A percentile compares a stretch with the other conserved stretches of the same genome.
phyloP scores from a whole-genome alignment of 2,888 invertebrate genomes.

The Stenotaenia linearis region DNA sequence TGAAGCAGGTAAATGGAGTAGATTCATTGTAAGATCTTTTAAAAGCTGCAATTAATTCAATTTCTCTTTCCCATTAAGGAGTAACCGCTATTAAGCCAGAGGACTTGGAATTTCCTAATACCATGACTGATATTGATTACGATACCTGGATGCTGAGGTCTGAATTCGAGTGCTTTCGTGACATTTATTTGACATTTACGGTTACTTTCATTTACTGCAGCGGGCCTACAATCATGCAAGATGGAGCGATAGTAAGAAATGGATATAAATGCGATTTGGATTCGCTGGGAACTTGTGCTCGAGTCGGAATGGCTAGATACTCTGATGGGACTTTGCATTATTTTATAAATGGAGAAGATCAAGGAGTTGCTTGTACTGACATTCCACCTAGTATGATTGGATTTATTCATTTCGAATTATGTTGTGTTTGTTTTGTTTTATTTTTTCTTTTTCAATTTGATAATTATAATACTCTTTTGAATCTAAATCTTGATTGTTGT shows the following conservation, averaged over 20 bases:
- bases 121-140: constrained; percentile 83
- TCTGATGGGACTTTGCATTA: constrained; percentile 77
- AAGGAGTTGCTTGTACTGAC: constrained; percentile 76
- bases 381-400: constrained; percentile 54
- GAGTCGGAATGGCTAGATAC: constrained; percentile 82
- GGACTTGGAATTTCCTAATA: constrained; percentile 77
- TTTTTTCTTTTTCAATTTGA: neutral
- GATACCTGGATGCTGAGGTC: constrained; percentile 81
- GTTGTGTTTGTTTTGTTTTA: neutral
- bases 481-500: neutral
- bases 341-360: constrained; percentile 77
- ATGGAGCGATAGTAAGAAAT: constrained; percentile 75
- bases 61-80: constrained; percentile 51
- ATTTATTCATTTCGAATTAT: neutral
- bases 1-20: constrained; percentile 70
- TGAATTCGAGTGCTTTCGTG: neutral
- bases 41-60: neutral
- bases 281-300: constrained; percentile 66
- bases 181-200: neutral
- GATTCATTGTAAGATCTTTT: no score
- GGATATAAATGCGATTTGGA: constrained; percentile 83
- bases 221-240: constrained; percentile 85
- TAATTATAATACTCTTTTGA: neutral
- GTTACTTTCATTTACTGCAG: constrained; percentile 50
- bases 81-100: constrained; percentile 85